phyloP scores from a whole-genome alignment of 2,797 vertebrate species.

The Gallinago nigripennis region DNA sequence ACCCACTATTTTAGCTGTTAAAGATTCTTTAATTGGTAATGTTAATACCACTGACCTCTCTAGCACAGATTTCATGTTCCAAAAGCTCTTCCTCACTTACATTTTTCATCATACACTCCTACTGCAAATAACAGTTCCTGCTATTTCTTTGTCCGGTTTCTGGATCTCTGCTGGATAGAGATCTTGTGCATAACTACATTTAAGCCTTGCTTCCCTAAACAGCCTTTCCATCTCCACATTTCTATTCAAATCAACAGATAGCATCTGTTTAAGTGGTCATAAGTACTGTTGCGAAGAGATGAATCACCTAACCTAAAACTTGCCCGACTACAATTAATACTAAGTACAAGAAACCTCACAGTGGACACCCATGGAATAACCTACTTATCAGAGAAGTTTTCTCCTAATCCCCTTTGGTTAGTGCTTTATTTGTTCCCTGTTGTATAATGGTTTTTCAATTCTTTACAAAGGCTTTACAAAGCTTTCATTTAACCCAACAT shows the following conservation, averaged over 20 bases:
- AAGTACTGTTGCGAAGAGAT: not conserved
- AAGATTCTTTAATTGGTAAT: not conserved
- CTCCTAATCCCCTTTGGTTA: constrained; percentile 59
- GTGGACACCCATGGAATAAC: constrained; percentile 32
- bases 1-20: not conserved
- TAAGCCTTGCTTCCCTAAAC: not conserved
- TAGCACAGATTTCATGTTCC: not conserved
- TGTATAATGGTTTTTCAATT: constrained; percentile 65
- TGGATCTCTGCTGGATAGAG: not conserved
- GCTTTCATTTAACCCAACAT: constrained; percentile 64
- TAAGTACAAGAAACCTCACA: constrained; percentile 34
- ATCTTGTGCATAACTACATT: not conserved
- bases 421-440: constrained; percentile 68
- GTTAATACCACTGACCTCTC: not conserved
- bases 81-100: not conserved
- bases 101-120: not conserved
- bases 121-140: not conserved
- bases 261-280: not conserved
- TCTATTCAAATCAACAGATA: not conserved
- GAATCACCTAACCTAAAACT: not conserved
- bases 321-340: not conserved
- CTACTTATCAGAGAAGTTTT: constrained; percentile 51
- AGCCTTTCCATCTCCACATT: not conserved
- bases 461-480: constrained; percentile 65
- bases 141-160: not conserved